Evolutionary conservation across 2,113 vertebrate genomes (phyloP).

Genomic region (Corapipo altera): DNA sequence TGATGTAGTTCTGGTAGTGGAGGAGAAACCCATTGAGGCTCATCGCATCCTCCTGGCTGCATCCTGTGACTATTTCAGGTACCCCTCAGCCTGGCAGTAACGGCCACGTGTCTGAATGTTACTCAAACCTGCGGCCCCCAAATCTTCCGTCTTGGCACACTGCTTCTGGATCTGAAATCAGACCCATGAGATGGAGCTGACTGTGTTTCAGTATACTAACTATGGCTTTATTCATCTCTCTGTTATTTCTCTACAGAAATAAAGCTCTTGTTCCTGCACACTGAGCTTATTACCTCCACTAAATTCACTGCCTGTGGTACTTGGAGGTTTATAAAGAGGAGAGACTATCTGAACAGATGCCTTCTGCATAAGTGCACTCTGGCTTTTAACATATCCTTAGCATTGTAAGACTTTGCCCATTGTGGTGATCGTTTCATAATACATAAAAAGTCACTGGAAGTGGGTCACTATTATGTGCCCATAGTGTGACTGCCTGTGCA

Average conservation of each 20-base stretch:
- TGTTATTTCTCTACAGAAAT: conserved; percentile 5
- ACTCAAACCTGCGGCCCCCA: background rate
- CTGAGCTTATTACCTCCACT: conserved; percentile 38
- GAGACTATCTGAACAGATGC: background rate
- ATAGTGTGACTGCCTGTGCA: fast-evolving
- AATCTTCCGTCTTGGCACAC: background rate
- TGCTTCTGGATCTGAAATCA: background rate
- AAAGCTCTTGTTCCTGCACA: conserved; percentile 1
- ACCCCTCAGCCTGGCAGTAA: background rate
- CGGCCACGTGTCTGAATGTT: background rate
- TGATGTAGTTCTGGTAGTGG: conserved; percentile 91
- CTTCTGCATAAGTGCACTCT: background rate
- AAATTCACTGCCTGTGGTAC: background rate
- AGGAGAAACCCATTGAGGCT: conserved; percentile 86
- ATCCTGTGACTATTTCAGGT: conserved; percentile 97
- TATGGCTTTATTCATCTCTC: background rate
- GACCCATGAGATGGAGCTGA: background rate
- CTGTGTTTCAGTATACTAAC: background rate
- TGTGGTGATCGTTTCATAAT: background rate
- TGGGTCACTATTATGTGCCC: background rate
- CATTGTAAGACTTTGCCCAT: background rate
- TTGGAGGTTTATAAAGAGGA: background rate
- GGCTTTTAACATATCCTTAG: background rate
- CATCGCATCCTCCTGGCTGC: conserved; percentile 95
- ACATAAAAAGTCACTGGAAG: background rate